These are phyloP conservation scores for Heteropelma amictum DNA, from an alignment of 2,888 invertebrate genomes.

Conservation along the genomic window DNA sequence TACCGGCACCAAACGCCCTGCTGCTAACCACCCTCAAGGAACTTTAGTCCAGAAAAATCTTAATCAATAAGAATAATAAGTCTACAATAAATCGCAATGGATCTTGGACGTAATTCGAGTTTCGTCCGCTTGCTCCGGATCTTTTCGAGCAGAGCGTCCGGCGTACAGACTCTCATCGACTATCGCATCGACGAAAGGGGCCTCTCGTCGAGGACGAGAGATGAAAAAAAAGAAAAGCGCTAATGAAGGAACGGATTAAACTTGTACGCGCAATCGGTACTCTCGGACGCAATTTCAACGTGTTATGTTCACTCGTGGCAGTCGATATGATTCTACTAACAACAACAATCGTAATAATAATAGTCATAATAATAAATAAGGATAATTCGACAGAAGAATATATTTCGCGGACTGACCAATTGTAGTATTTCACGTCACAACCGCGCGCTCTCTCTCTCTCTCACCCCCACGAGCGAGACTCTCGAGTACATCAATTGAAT, in stretches of 20 bases:
- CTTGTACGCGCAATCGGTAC: constrained; percentile 26
- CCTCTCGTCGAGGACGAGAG: constrained; percentile 10
- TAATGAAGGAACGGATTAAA: constrained; percentile 38
- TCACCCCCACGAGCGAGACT: constrained; percentile 29
- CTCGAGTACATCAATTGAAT: constrained; percentile 48
- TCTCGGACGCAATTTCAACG: constrained; percentile 7
- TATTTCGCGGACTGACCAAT: constrained; percentile 41
- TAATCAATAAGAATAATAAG: constrained; percentile 20
- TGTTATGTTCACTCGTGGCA: constrained; percentile 31
- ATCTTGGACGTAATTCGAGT: constrained; percentile 25
- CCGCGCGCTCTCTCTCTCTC: background rate
- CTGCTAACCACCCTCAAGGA: constrained; percentile 71
- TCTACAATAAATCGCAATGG: constrained; percentile 21
- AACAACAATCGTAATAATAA: constrained; percentile 28
- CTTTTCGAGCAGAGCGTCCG: no score
- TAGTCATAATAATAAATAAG: constrained; percentile 28
- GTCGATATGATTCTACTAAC: constrained; percentile 45
- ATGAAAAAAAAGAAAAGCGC: constrained; percentile 10
- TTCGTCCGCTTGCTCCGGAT: constrained; percentile 3
- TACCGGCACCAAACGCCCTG: constrained; percentile 51
- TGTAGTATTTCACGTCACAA: constrained; percentile 11
- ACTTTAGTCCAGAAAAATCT: constrained; percentile 73
- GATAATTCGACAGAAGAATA: constrained; percentile 37
- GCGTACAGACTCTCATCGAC: no score
- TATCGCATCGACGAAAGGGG: no score